phyloP scores from a whole-genome alignment of 2,888 invertebrate species.

The Eueremaeus valkanovi region DNA sequence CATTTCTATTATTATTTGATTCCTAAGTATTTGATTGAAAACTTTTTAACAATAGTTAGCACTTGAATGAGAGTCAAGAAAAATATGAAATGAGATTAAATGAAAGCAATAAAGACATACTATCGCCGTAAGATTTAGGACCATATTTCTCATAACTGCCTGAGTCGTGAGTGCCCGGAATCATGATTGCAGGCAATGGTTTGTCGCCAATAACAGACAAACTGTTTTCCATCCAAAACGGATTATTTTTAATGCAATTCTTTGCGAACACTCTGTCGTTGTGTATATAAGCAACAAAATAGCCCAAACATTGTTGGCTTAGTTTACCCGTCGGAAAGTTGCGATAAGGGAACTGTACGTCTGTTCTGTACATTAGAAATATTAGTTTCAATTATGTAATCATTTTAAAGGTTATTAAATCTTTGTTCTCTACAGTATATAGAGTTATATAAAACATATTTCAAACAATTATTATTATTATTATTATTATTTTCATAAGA shows the following conservation, averaged over 20 bases:
- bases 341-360: conserved; percentile 48
- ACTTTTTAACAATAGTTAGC: too few relatives aligned
- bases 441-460: too few relatives aligned
- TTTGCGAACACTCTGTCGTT: conserved; percentile 43
- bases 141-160: conserved; percentile 57
- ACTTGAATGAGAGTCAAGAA: too few relatives aligned
- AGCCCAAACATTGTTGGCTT: conserved; percentile 49
- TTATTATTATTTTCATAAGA: too few relatives aligned
- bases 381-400: too few relatives aligned
- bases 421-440: too few relatives aligned
- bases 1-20: too few relatives aligned
- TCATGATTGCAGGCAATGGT: conserved; percentile 61
- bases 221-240: conserved; percentile 43
- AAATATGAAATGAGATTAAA: too few relatives aligned
- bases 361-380: conserved; percentile 47
- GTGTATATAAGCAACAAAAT: conserved; percentile 50
- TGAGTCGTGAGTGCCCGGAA: conserved; percentile 69
- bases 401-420: too few relatives aligned
- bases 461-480: too few relatives aligned
- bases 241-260: conserved; percentile 44
- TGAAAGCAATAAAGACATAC: conserved; percentile 5
- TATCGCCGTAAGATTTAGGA: neutral
- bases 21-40: neutral
- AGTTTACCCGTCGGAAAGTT: conserved; percentile 45
- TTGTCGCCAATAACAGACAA: conserved; percentile 55